Evolutionary conservation across 2,113 vertebrate species (phyloP), one percentile per base, ranked within the genome.

Genomic region (Leiothrix lutea): DNA sequence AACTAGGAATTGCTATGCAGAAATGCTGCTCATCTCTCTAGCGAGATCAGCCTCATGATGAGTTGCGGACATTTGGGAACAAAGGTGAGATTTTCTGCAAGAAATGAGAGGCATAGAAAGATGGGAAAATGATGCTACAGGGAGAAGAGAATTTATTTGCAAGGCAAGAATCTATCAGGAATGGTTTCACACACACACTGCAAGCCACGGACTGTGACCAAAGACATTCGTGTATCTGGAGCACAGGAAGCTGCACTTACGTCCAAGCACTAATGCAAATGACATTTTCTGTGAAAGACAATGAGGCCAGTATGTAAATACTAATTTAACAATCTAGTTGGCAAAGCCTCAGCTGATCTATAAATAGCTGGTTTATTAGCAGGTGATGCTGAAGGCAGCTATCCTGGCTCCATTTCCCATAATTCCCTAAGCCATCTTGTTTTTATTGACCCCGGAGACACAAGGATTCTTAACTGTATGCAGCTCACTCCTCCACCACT

Each of bases 1-100:
- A 97, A 95, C 81, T 33, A 82, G 86, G 92, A 96, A 97, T 92
- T 80, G 90, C 92, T 92, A 94, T 88, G 95, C 90, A 94, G 92
- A 95, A 96, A 94, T 31, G 90, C 86, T 69, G 80, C 77, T 90
- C 90, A 8, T 64, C 60, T 81, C 74, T 91, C 94, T 7, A 69
- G 87, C 0, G 45, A 93, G 81, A 95, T 91, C 85, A 91, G 94
- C 72, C 84, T 95, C 90, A 48, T 53, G 80, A 94, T 58, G 92
- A 94, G 90, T n/a, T 66, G 83, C 4, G 22, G 73, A 90, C 88
- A 77, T 80, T 82, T 92, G 95, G 93, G 94, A 96, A 96, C 90
- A 91, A 93, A 92, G 95, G 92, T 95, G 90, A 95, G 92, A 64
- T 73, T 82, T 90, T 73, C 92, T 61, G 79, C 80, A 91, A 91